These are phyloP conservation scores for Acrobasis consociella DNA, from an alignment of 2,888 invertebrate species.

Conservation along the genomic window DNA sequence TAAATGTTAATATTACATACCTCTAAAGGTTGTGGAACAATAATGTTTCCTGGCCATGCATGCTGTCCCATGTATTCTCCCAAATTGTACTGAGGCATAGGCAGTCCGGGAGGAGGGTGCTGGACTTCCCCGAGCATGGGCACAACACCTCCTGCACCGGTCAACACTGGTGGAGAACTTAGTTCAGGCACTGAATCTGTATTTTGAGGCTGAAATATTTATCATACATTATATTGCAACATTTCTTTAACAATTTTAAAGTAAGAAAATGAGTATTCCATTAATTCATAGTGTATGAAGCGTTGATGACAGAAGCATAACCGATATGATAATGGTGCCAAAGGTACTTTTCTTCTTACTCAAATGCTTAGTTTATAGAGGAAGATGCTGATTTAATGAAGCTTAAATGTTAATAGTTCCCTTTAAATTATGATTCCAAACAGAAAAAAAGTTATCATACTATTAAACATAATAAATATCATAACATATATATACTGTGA, in stretches of 20 bases:
- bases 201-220: conserved; percentile 60
- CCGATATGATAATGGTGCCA: background rate
- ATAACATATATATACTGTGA: too few species aligned
- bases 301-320: background rate
- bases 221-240: background rate
- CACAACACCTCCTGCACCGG: conserved; percentile 57
- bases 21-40: conserved; percentile 77
- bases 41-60: conserved; percentile 73
- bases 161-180: conserved; percentile 65
- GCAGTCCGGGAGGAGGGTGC: conserved; percentile 74
- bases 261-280: conserved; percentile 24
- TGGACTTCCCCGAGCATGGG: conserved; percentile 67
- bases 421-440: background rate
- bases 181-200: conserved; percentile 67
- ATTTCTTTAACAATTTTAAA: conserved; percentile 18
- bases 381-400: background rate
- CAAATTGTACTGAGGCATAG: conserved; percentile 74
- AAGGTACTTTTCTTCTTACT: background rate
- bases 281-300: background rate
- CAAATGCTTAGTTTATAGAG: background rate
- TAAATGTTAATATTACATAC: conserved; percentile 47
- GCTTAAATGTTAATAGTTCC: conserved; percentile 28
- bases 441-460: background rate
- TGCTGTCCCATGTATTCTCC: conserved; percentile 74
- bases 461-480: too few species aligned